Base-by-base conservation (phyloP, 2,888 invertebrate species). In the Dilophus febrilis region DNA sequence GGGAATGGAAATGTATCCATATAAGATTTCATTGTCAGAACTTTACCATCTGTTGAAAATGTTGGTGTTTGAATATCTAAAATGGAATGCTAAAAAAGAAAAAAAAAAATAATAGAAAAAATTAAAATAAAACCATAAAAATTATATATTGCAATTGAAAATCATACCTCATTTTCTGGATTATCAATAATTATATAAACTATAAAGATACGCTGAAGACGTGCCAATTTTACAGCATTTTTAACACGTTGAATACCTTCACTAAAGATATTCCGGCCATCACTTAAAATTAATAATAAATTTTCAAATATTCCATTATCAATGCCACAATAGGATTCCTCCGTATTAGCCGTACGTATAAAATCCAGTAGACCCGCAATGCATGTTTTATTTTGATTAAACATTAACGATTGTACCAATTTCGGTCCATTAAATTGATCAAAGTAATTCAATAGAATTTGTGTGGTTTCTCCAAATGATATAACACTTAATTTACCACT, bases 1-100 rank as follows among this genome's bases (percentile, higher is more conserved):
- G 95, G 94, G 61, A 99, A 98, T 1, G 98, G 98, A 63, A 99
- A 99, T 36, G 74, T 74, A 53, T 95, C 94, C 68, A 99, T 75
- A 58, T 97, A 97, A 0, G 82, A 75, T 48, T 73, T 71, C 50
- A 91, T 80, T 35, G 70, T 68, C 4, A 71, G 55, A 13, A 72
- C 53, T 47, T 71, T 66, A 43, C 68, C 66, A 26, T 69, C 68
- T 4, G 67, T 66, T 29, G 65, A 69, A 47, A 84, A 80, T 13
- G 80, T 59, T 1, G 88, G 85, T 50, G 81, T 76, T 46, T 80
- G 71, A 50, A 92, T 86, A 57, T 97, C 90, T 50, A 87, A 65
- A 49, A 98, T 85, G 0, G 95, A 95, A 60, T 85, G 81, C 78
- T 86, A 64, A 3, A 48, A 40, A 44, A 49, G 42, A 38, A 42